These are phyloP conservation scores for Liposcelis brunnea DNA, from an alignment of 2,888 invertebrate genomes.

Conservation along the genomic window DNA sequence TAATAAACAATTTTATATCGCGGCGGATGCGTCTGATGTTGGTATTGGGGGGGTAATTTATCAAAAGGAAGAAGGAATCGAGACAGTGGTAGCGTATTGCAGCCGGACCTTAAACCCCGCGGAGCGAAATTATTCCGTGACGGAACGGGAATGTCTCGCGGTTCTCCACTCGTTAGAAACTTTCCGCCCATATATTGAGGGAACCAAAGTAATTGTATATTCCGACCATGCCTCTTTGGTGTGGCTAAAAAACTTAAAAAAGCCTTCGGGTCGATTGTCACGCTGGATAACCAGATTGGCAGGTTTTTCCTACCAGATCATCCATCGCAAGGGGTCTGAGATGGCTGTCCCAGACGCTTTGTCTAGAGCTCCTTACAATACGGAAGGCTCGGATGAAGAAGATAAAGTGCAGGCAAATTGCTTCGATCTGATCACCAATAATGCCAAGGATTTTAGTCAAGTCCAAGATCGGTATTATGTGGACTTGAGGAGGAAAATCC, in stretches of 20 bases:
- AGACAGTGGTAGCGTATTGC: background rate
- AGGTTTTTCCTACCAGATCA: constrained; percentile 1
- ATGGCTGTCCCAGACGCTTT: background rate
- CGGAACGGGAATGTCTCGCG: constrained; percentile 6
- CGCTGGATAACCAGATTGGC: background rate
- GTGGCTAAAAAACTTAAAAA: background rate
- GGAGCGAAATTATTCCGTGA: background rate
- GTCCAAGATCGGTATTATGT: no score
- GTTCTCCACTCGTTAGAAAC: background rate
- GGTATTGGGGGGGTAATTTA: background rate
- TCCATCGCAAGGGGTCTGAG: background rate
- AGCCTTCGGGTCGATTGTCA: background rate
- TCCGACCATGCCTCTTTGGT: background rate
- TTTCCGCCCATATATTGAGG: constrained; percentile 4
- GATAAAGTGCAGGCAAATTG: no score
- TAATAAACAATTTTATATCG: background rate
- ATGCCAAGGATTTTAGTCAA: no score
- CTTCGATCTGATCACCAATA: no score
- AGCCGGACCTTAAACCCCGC: background rate
- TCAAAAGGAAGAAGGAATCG: background rate
- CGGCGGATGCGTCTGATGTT: background rate
- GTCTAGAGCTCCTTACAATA: no score
- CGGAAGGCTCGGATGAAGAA: no score
- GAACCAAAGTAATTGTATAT: background rate
- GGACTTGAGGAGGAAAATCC: no score